A percentile compares a stretch with the other conserved stretches of the same genome.
Evolutionary conservation across 2,888 invertebrate genomes (phyloP).

Genomic region (Lycocerus yunnanus): DNA sequence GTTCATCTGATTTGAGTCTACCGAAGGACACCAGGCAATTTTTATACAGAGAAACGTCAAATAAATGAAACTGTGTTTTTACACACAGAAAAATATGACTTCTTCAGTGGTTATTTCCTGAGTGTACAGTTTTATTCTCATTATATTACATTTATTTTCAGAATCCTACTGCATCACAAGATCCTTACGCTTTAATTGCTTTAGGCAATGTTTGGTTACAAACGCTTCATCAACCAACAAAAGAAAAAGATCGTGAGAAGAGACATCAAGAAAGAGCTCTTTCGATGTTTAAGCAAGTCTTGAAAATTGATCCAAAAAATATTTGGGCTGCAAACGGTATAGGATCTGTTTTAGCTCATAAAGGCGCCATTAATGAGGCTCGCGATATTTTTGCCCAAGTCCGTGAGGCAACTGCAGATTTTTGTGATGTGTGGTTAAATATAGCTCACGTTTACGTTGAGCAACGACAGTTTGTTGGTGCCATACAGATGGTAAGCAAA

Average conservation of each 20-base stretch:
- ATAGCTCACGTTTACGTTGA: conserved; percentile 99
- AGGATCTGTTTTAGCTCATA: conserved; percentile 93
- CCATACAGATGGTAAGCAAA: conserved; percentile 87
- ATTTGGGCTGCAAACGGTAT: conserved; percentile 99
- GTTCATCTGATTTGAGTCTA: no score
- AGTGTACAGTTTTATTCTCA: no score
- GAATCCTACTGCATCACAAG: conserved; percentile 80
- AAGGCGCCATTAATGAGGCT: conserved; percentile 90
- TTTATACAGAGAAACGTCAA: no score
- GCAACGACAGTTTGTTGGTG: conserved; percentile 95
- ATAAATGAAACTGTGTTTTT: no score
- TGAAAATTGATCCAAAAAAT: conserved; percentile 90
- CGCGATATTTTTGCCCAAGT: conserved; percentile 99
- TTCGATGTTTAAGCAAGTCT: conserved; percentile 88
- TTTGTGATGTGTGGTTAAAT: conserved; percentile 99
- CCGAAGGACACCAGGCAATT: no score
- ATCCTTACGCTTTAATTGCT: conserved; percentile 95
- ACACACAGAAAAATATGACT: no score
- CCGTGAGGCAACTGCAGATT: conserved; percentile 97
- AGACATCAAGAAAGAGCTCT: conserved; percentile 94
- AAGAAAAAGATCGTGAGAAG: conserved; percentile 94
- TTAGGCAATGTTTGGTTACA: conserved; percentile 98
- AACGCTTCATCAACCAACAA: conserved; percentile 90
- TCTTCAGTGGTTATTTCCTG: no score
- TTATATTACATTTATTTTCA: conserved; percentile 37